Evolutionary conservation across 2,888 invertebrate genomes (phyloP).

Genomic region (Agonopterix arenella): DNA sequence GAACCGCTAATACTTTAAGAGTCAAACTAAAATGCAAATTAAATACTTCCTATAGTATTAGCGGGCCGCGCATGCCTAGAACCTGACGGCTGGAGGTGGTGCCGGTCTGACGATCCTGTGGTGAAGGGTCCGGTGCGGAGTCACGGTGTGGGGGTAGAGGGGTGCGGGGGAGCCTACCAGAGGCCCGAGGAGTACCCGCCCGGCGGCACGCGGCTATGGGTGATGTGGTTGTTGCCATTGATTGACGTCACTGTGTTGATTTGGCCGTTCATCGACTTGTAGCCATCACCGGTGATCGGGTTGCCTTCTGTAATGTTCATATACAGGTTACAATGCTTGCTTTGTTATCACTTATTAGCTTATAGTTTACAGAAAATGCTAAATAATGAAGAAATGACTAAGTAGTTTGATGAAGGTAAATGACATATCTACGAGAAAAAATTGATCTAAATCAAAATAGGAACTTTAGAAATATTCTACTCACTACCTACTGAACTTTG

Average conservation of each 20-base stretch:
- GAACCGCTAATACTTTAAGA: conserved; percentile 22
- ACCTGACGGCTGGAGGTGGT: not conserved
- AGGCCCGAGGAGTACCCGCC: conserved; percentile 83
- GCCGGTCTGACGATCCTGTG: not conserved
- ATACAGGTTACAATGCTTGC: not conserved
- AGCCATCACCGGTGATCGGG: conserved; percentile 74
- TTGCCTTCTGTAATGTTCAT: conserved; percentile 71
- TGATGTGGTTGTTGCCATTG: conserved; percentile 56
- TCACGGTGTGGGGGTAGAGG: conserved; percentile 18
- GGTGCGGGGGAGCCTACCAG: conserved; percentile 70
- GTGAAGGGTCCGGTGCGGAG: conserved; percentile 6
- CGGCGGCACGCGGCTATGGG: conserved; percentile 80
- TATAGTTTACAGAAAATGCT: no score
- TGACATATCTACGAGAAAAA: not conserved
- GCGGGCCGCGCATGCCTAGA: conserved; percentile 17
- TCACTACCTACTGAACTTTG: no score
- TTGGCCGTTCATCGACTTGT: conserved; percentile 76
- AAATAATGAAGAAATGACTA: not conserved
- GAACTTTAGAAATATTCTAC: no score
- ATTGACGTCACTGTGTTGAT: conserved; percentile 70
- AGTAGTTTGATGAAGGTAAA: not conserved
- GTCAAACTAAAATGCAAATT: conserved; percentile 9
- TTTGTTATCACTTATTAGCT: not conserved
- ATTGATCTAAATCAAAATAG: no score
- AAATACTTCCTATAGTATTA: conserved; percentile 18